A percentile compares a stretch with the other conserved stretches of the same genome.
Conservation (phyloP, 2,888 invertebrate species). For the Argynnis bischoffii region DNA sequence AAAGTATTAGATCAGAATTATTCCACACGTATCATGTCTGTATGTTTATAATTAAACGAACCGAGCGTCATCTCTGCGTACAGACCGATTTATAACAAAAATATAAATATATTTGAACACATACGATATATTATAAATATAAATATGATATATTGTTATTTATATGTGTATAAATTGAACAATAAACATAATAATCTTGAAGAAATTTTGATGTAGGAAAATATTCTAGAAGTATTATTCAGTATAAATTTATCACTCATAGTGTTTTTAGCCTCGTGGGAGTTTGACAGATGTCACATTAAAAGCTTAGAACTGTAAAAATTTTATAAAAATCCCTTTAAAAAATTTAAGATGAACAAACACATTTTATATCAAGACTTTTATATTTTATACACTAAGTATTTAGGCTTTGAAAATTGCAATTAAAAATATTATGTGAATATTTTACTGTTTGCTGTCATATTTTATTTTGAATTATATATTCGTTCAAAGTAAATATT, state of each 20-base stretch:
- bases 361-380: background rate
- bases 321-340: constrained; percentile 6
- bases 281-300: constrained; percentile 17
- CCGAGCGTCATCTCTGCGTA: constrained; percentile 13
- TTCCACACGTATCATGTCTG: constrained; percentile 14
- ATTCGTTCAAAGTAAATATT: too few relatives aligned
- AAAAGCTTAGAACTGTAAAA: constrained; percentile 14
- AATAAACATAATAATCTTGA: background rate
- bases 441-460: too few relatives aligned
- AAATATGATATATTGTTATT: background rate
- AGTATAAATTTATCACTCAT: constrained; percentile 1
- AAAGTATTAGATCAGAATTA: constrained; percentile 23
- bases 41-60: constrained; percentile 23
- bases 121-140: background rate
- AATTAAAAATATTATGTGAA: too few relatives aligned
- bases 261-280: constrained; percentile 15
- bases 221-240: background rate
- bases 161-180: too few relatives aligned
- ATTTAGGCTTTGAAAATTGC: too few relatives aligned
- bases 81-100: constrained; percentile 16
- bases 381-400: too few relatives aligned
- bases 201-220: background rate
- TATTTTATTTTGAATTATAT: too few relatives aligned
- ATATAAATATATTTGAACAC: constrained; percentile 6
- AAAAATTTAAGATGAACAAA: background rate